These are phyloP conservation scores for Eulemur albifrons DNA, from an alignment of 2,797 vertebrate genomes.

Conservation along the genomic window DNA sequence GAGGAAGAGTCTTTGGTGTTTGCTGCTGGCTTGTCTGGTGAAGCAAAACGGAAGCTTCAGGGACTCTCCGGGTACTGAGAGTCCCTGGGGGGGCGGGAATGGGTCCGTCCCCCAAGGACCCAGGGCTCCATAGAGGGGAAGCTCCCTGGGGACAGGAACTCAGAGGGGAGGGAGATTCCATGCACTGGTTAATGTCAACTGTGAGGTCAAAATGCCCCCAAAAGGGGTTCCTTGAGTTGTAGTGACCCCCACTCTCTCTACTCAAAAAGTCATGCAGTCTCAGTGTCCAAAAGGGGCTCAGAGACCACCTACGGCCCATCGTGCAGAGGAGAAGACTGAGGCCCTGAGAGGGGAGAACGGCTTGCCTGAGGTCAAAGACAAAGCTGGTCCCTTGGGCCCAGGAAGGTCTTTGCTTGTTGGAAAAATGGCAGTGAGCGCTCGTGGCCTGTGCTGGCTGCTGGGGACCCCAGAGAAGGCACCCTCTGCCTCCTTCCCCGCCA, in stretches of 20 bases:
- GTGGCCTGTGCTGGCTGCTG: not conserved
- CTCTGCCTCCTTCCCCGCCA: not conserved
- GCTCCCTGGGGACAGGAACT: not conserved
- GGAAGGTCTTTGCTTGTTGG: not conserved
- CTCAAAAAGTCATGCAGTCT: not conserved
- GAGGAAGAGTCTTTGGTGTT: not conserved
- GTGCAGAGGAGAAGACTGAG: not conserved
- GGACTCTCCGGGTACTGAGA: not conserved
- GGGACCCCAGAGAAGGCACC: not conserved
- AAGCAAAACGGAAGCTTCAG: not conserved
- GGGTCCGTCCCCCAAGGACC: not conserved
- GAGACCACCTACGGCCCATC: not conserved
- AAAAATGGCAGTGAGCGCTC: not conserved
- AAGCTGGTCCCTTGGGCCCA: too few species aligned
- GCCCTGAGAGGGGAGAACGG: not conserved
- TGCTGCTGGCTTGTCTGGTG: not conserved
- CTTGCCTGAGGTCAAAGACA: not conserved
- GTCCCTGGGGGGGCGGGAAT: not conserved
- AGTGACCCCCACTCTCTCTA: not conserved
- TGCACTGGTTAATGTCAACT: not conserved
- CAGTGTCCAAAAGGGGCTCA: not conserved
- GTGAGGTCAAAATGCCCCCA: not conserved
- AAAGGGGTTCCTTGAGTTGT: not conserved
- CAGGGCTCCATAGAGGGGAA: not conserved
- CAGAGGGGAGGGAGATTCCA: rapidly evolving